These are phyloP conservation scores for Palloptera scutellata DNA, from an alignment of 2,888 invertebrate species.

Conservation along the genomic window DNA sequence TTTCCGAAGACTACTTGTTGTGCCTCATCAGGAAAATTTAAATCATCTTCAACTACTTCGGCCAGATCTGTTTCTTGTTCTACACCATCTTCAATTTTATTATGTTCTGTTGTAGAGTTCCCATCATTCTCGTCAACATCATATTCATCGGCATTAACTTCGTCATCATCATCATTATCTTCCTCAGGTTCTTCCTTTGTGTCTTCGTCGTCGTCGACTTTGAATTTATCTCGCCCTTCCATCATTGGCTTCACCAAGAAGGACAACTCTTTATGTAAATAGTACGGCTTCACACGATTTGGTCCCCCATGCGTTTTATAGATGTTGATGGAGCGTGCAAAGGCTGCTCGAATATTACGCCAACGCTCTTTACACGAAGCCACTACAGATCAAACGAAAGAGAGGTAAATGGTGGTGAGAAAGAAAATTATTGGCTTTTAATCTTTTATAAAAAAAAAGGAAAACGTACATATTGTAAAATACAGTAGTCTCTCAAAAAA, in stretches of 20 bases:
- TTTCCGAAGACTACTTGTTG: constrained; percentile 1
- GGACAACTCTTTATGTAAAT: constrained; percentile 49
- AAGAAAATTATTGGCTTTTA: no score
- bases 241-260: constrained; percentile 48
- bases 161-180: constrained; percentile 45
- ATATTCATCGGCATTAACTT: constrained; percentile 37
- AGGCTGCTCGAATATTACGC: constrained; percentile 59
- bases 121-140: constrained; percentile 36
- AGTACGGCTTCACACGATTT: constrained; percentile 52
- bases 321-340: constrained; percentile 58
- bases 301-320: constrained; percentile 49
- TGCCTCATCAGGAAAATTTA: background rate
- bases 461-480: no score
- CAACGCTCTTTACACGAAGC: constrained; percentile 59
- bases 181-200: constrained; percentile 41
- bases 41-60: background rate
- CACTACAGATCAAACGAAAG: constrained; percentile 41
- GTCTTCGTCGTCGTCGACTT: constrained; percentile 41
- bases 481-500: no score
- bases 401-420: no score
- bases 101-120: constrained; percentile 31
- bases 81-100: background rate
- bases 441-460: no score
- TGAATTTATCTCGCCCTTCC: constrained; percentile 46
- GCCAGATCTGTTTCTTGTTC: constrained; percentile 5